Evolutionary conservation across 2,797 vertebrate species (phyloP), one percentile per base, ranked within the genome.

Genomic region (Diplodus sargus): DNA sequence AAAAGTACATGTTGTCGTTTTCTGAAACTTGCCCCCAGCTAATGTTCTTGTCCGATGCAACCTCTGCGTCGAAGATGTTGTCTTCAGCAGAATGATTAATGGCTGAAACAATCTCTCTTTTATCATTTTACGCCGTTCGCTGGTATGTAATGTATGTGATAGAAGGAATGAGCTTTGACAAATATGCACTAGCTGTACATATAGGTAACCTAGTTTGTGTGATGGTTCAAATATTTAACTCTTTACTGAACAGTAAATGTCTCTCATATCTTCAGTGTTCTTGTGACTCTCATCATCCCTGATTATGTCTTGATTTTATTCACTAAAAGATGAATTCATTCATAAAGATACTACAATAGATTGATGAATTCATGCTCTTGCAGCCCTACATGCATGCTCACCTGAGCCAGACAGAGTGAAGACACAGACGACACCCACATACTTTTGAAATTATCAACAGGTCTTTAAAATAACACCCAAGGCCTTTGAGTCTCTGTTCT

Each of bases 1-100:
- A 62, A 69, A 78, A 67, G 68, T 72, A 78, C 49, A 77, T 13
- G 56, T 49, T 70, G 60, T 78, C 30, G 47, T 68, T 12, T 3
- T 48, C 0, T 18, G 57, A 76, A 88, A 83, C 67, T 57, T 81
- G 80, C 79, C 84, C 49, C 42, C 51, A 83, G 83, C 79, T 53
- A 82, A 67, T 61, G 68, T 67, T 74, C 45, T 23, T 16, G 5
- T 71, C 51, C 16, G 20, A n/a, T 58, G 16, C 23, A 18, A 52
- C 49, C 25, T 59, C 28, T 2, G 23, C 67, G 59, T 16, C 9
- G 2, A 70, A 61, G 57, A 56, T 48, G 42, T 66, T 47, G 23
- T 54, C 53, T 73, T 61, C 47, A 47, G 34, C 20, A 3, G 53
- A 49, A 18, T 76, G 68, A 84, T 68, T 76, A 51, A 81, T 77